Conservation (phyloP, 1,140 invertebrate species). For the Nebria ingens region DNA sequence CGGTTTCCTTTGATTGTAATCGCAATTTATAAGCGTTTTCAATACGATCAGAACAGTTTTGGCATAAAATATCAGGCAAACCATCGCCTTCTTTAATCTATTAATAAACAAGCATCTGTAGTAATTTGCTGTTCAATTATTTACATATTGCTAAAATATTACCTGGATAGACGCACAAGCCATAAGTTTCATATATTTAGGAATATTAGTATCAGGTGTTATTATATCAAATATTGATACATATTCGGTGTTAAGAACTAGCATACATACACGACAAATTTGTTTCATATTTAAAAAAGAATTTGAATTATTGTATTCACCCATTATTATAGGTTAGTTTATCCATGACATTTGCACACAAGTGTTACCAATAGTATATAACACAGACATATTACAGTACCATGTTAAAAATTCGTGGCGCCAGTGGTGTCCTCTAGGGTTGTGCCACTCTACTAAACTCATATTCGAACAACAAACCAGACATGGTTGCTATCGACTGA, state of each 20-base stretch:
- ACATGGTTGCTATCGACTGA: too few species aligned
- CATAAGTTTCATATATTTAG: neutral
- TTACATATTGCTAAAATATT: neutral
- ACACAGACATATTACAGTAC: too few species aligned
- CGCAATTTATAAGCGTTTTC: neutral
- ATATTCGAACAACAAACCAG: too few species aligned
- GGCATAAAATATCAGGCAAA: slow-evolving; percentile 1
- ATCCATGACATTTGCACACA: neutral
- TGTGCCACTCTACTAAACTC: too few species aligned
- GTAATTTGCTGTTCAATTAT: neutral
- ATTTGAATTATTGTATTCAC: neutral
- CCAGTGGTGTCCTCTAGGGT: too few species aligned
- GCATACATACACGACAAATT: neutral
- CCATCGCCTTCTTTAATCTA: slow-evolving; percentile 8
- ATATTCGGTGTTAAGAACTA: neutral
- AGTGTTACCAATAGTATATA: too few species aligned
- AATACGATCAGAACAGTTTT: neutral
- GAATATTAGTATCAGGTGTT: neutral
- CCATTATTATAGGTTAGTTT: neutral
- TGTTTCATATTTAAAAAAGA: slow-evolving; percentile 1
- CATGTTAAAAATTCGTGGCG: too few species aligned
- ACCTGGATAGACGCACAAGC: neutral
- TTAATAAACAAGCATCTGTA: slow-evolving; percentile 6
- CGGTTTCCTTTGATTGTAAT: neutral
- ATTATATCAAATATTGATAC: neutral